Conservation (phyloP, 2,888 invertebrate genomes). For the Polietes domitor region DNA sequence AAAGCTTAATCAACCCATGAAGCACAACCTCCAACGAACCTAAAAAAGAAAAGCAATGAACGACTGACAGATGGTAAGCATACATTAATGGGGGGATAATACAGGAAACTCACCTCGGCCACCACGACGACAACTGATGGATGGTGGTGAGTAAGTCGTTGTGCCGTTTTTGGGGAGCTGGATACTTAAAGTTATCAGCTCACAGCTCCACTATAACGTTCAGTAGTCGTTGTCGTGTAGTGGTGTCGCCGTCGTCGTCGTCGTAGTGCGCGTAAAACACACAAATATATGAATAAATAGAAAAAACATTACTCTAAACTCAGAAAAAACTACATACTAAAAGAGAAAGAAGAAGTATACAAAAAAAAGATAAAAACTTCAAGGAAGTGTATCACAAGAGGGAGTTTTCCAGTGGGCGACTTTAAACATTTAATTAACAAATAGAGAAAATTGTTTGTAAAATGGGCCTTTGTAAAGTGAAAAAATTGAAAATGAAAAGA, state of each 20-base stretch:
- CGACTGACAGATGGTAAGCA: not conserved
- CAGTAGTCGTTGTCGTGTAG: slow-evolving; percentile 78
- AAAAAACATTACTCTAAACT: slow-evolving; percentile 39
- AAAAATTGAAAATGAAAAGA: not conserved
- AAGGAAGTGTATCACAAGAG: slow-evolving; percentile 43
- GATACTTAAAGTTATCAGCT: slow-evolving; percentile 59
- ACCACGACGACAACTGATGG: not conserved
- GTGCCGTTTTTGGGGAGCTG: slow-evolving; percentile 32
- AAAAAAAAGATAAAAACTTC: slow-evolving; percentile 52
- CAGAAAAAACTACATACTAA: slow-evolving; percentile 10
- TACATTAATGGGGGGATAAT: slow-evolving; percentile 44
- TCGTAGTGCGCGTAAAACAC: slow-evolving; percentile 69
- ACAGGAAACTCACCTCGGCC: slow-evolving; percentile 1
- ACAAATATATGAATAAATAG: slow-evolving; percentile 27
- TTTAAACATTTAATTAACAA: too few relatives aligned
- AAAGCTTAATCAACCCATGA: slow-evolving; percentile 31
- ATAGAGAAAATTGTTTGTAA: not conserved
- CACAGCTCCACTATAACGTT: slow-evolving; percentile 40
- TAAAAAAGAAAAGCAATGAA: slow-evolving; percentile 10
- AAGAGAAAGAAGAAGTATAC: slow-evolving; percentile 48
- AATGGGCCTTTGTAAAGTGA: not conserved
- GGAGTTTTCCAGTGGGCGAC: too few relatives aligned
- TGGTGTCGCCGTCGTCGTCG: slow-evolving; percentile 75
- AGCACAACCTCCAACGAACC: not conserved
- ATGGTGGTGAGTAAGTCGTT: not conserved